Evolutionary conservation across 2,113 vertebrate species (phyloP).

Genomic region (Triplophysa dalaica): DNA sequence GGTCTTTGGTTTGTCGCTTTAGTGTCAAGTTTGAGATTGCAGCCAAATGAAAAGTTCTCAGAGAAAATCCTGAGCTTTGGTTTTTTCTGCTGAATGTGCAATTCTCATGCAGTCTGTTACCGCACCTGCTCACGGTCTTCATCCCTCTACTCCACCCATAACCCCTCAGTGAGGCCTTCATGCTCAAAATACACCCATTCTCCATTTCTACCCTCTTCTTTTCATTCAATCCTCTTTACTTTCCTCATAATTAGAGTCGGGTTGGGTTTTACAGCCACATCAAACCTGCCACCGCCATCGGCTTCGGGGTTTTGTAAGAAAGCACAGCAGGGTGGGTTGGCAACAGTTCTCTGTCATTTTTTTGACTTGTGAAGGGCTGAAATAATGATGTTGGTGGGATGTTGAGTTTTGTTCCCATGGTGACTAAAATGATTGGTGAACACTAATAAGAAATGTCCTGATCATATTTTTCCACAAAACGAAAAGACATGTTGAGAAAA

Average conservation of each 20-base stretch:
- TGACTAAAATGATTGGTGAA: background rate
- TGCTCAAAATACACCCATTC: constrained; percentile 29
- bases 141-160: constrained; percentile 16
- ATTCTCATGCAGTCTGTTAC: background rate
- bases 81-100: constrained; percentile 22
- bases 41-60: constrained; percentile 7
- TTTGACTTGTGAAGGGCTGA: background rate
- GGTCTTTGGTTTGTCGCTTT: constrained; percentile 3
- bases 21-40: constrained; percentile 18
- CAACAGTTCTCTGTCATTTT: constrained; percentile 36
- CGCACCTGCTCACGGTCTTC: constrained; percentile 42
- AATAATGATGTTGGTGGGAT: background rate
- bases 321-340: background rate
- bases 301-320: constrained; percentile 2
- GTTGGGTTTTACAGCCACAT: constrained; percentile 24
- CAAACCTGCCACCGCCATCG: background rate
- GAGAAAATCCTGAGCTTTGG: background rate
- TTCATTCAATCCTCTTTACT: background rate
- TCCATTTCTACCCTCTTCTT: background rate
- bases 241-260: constrained; percentile 22
- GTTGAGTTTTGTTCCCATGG: constrained; percentile 16
- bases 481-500: background rate
- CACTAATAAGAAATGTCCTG: background rate
- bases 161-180: background rate
- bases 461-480: background rate